A percentile compares a stretch with the other conserved stretches of the same genome.
phyloP scores from a whole-genome alignment of 2,113 vertebrate species.

The Pycnonotus jocosus region DNA sequence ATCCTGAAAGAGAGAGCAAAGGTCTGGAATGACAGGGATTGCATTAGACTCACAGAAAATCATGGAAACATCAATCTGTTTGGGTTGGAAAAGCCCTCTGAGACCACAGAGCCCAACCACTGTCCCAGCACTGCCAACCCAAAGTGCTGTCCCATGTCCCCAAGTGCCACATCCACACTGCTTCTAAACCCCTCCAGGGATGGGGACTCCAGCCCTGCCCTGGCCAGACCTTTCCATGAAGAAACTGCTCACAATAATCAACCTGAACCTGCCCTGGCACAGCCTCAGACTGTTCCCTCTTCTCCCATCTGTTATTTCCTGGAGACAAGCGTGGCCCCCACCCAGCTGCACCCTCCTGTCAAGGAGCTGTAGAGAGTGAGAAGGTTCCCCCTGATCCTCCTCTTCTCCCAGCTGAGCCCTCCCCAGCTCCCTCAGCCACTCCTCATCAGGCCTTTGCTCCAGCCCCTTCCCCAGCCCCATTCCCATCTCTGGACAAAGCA shows the following conservation, averaged over 20 bases:
- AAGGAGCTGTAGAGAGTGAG: fast-evolving
- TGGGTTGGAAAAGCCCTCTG: background rate
- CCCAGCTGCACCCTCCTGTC: background rate
- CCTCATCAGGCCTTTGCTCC: background rate
- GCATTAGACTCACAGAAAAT: background rate
- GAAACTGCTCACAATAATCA: background rate
- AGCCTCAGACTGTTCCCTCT: background rate
- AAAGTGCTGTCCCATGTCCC: background rate
- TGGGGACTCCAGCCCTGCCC: background rate
- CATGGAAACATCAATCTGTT: background rate
- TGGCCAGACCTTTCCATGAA: background rate
- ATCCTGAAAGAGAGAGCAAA: conserved; percentile 78
- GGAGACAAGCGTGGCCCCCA: background rate
- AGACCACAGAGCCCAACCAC: background rate
- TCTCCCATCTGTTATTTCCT: fast-evolving
- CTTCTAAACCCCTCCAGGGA: background rate
- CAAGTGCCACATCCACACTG: background rate
- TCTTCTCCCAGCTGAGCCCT: background rate
- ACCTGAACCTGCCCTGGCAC: background rate
- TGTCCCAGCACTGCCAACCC: background rate
- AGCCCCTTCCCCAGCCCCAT: background rate
- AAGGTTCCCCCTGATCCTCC: background rate
- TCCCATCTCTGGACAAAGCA: background rate
- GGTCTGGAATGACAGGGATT: background rate
- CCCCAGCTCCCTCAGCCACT: background rate